These are phyloP conservation scores for Meganola albula DNA, from an alignment of 2,888 invertebrate species.

Conservation along the genomic window DNA sequence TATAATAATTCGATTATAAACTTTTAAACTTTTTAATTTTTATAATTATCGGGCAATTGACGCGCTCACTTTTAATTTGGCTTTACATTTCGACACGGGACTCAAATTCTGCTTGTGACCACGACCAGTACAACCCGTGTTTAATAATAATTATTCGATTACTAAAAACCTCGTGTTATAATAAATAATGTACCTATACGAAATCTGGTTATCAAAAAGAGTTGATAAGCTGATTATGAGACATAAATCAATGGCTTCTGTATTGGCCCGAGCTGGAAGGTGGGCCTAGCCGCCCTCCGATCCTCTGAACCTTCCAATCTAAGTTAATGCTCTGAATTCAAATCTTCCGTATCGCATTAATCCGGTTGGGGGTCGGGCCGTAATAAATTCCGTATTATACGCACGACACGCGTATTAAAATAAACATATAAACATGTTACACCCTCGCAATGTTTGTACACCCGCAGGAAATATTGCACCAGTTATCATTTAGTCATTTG, in stretches of 20 bases:
- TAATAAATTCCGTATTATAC: constrained; percentile 78
- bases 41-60: too few species aligned
- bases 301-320: constrained; percentile 59
- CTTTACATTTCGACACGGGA: too few species aligned
- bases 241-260: constrained; percentile 34
- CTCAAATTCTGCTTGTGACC: too few species aligned
- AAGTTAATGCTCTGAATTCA: constrained; percentile 74
- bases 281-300: constrained; percentile 12
- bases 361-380: constrained; percentile 68
- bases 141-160: too few species aligned
- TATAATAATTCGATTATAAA: too few species aligned
- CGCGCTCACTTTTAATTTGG: too few species aligned
- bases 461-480: constrained; percentile 35
- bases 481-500: too few species aligned
- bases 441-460: constrained; percentile 53
- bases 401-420: constrained; percentile 79
- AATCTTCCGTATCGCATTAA: constrained; percentile 78
- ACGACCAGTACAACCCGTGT: too few species aligned
- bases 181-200: too few species aligned
- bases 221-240: constrained; percentile 26
- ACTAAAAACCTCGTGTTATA: too few species aligned
- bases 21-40: too few species aligned
- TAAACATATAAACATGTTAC: constrained; percentile 77
- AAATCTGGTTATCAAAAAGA: constrained; percentile 17
- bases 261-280: constrained; percentile 2